Evolutionary conservation across 2,888 invertebrate species (phyloP).

Genomic region (Selenia dentaria): DNA sequence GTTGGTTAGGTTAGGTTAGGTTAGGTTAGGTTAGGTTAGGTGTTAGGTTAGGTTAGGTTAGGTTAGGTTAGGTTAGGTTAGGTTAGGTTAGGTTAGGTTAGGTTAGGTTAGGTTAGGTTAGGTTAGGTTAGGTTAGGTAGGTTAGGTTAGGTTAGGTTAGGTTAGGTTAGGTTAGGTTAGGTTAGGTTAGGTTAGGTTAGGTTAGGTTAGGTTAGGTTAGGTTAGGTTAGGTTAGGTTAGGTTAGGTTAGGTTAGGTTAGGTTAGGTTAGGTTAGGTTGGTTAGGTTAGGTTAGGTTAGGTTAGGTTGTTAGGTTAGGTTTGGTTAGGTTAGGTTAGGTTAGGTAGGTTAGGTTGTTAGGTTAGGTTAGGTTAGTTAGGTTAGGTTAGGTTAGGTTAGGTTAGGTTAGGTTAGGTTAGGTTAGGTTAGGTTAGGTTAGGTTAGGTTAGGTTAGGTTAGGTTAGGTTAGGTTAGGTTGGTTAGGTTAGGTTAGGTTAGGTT

Average conservation of each 20-base stretch:
- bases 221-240: constrained; percentile 28
- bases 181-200: constrained; percentile 39
- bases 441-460: constrained; percentile 26
- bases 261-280: too few species aligned
- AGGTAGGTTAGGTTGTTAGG: constrained; percentile 28
- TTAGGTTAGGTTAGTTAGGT: constrained; percentile 19
- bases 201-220: constrained; percentile 36
- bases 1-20: constrained; percentile 17
- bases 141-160: constrained; percentile 20
- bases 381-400: constrained; percentile 28
- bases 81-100: constrained; percentile 30
- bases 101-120: constrained; percentile 31
- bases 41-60: too few species aligned
- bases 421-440: constrained; percentile 30
- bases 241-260: constrained; percentile 34
- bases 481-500: too few species aligned
- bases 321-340: constrained; percentile 31
- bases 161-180: constrained; percentile 13
- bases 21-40: constrained; percentile 17
- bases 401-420: constrained; percentile 28
- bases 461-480: too few species aligned
- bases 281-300: too few species aligned
- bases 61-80: constrained; percentile 30
- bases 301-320: constrained; percentile 25
- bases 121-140: constrained; percentile 28